phyloP scores from a whole-genome alignment of 1,140 invertebrate species.

The Euura saliciscinereae region DNA sequence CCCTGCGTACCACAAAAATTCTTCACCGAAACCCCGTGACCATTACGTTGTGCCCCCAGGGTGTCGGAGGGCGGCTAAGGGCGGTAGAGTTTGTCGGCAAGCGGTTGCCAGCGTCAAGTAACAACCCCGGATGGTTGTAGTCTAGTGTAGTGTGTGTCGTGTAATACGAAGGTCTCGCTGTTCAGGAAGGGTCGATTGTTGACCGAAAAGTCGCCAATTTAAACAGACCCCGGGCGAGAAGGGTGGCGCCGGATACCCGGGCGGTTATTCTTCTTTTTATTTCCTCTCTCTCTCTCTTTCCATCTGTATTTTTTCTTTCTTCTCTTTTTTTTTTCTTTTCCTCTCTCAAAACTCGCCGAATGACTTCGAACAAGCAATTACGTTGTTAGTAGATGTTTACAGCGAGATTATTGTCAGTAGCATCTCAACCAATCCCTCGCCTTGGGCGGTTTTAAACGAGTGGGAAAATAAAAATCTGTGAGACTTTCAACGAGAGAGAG shows the following conservation, averaged over 20 bases:
- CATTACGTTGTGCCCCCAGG: conserved; percentile 58
- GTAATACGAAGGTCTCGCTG: conserved; percentile 33
- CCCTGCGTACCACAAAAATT: not conserved
- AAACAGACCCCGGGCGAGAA: conserved; percentile 56
- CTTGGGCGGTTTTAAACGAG: conserved; percentile 36
- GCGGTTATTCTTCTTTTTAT: conserved; percentile 30
- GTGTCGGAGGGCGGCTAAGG: conserved; percentile 30
- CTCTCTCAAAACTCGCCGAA: conserved; percentile 18
- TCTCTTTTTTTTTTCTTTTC: not conserved
- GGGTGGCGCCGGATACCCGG: conserved; percentile 21
- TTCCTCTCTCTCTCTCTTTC: conserved; percentile 9
- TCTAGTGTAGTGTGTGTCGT: conserved; percentile 30
- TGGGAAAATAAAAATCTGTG: conserved; percentile 30
- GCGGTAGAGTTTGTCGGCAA: not conserved
- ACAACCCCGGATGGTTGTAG: not conserved
- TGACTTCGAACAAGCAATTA: conserved; percentile 56
- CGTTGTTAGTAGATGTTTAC: conserved; percentile 62
- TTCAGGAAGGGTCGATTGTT: conserved; percentile 61
- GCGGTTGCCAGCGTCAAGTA: not conserved
- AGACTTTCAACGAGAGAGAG: conserved; percentile 27
- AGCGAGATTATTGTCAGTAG: conserved; percentile 60
- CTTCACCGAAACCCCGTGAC: conserved; percentile 33
- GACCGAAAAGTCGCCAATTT: conserved; percentile 63
- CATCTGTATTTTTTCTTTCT: not conserved
- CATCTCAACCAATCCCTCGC: conserved; percentile 45